These are phyloP conservation scores for Rapana venosa DNA, from an alignment of 2,888 invertebrate species.

Conservation along the genomic window DNA sequence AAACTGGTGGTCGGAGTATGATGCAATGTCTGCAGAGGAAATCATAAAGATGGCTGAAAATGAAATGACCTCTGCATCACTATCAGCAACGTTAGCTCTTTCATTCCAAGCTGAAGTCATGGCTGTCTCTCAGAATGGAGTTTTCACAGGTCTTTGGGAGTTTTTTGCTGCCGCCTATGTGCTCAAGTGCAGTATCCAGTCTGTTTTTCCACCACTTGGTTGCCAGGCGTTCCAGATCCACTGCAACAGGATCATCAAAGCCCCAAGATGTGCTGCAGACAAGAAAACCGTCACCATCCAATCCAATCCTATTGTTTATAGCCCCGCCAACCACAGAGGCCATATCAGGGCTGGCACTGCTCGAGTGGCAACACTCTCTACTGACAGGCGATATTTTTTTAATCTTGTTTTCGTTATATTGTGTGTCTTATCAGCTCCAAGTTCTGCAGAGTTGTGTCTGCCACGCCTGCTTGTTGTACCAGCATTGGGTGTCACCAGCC, in stretches of 20 bases:
- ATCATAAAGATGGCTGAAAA: constrained; percentile 2
- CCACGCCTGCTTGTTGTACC: too few species aligned
- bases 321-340: too few species aligned
- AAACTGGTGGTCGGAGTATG: background rate
- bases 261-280: background rate
- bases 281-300: constrained; percentile 1
- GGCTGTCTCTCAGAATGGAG: background rate
- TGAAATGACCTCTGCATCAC: background rate
- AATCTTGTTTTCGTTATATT: too few species aligned
- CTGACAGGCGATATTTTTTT: too few species aligned
- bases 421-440: too few species aligned
- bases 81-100: background rate
- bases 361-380: too few species aligned
- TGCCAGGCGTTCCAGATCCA: background rate
- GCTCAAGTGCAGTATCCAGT: background rate
- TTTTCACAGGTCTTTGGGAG: constrained; percentile 13
- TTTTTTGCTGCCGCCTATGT: constrained; percentile 2
- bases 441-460: too few species aligned
- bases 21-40: background rate
- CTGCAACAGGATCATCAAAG: constrained; percentile 11
- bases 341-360: too few species aligned
- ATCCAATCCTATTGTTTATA: too few species aligned
- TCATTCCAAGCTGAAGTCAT: background rate
- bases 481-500: too few species aligned
- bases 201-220: constrained; percentile 5